Conservation (phyloP, 2,888 invertebrate genomes). For the Dromius quadrimaculatus region DNA sequence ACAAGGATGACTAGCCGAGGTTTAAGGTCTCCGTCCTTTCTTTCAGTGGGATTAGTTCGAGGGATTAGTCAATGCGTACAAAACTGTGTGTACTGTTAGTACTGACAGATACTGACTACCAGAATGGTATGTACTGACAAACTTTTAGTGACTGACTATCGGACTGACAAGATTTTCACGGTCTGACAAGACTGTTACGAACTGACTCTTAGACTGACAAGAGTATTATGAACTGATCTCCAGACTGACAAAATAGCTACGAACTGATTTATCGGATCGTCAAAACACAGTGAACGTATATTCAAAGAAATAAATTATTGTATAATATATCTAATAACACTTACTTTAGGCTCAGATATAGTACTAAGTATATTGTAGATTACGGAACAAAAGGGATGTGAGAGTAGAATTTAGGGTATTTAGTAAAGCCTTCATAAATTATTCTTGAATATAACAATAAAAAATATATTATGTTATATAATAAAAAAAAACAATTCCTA, state of each 20-base stretch:
- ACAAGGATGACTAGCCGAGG: too few relatives aligned
- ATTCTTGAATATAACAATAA: background rate
- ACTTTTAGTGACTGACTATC: too few relatives aligned
- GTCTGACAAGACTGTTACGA: background rate
- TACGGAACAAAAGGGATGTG: too few relatives aligned
- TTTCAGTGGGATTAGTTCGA: too few relatives aligned
- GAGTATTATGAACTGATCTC: background rate
- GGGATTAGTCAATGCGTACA: too few relatives aligned
- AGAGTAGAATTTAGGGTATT: background rate
- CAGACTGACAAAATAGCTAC: background rate
- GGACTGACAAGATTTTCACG: background rate
- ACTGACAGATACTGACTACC: background rate
- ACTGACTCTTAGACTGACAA: background rate
- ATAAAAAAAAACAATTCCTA: background rate
- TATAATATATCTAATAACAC: too few relatives aligned
- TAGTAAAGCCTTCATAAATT: background rate
- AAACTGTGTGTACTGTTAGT: too few relatives aligned
- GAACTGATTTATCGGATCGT: background rate
- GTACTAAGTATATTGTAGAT: too few relatives aligned
- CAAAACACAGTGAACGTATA: background rate
- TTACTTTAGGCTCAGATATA: too few relatives aligned
- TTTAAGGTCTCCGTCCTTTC: too few relatives aligned
- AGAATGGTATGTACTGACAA: too few relatives aligned
- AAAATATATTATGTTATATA: background rate
- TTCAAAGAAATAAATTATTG: background rate